Evolutionary conservation across 2,888 invertebrate genomes (phyloP), one percentile per base, ranked within the genome.

Genomic region (Allacma fusca): DNA sequence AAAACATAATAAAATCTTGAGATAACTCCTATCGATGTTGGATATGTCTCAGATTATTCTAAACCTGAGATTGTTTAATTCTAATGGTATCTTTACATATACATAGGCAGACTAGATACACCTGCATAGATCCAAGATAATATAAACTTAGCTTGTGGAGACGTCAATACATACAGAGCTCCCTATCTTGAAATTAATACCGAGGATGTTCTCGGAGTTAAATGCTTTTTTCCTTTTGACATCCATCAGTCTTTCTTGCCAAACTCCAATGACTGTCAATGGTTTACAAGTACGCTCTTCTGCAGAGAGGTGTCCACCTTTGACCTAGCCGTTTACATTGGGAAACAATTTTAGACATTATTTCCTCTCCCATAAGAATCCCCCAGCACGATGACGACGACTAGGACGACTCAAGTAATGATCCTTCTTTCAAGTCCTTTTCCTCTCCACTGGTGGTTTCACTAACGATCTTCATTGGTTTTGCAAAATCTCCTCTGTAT

Each of bases 331-430:
- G 50, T 72, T 72, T 72, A 72, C 72, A 72, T 59, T 72, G 29
- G 59, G 29, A 72, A 59, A 24, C 34, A 72, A 72, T 72, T 72
- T 72, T 72, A 34, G 59, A 72, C n/a, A 50, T 50, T 50, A 50
- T 50, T 50, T 50, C 50, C 16, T n/a, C 16, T n/a, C 9, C n/a
- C n/a, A n/a, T n/a, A 19, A 19, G n/a, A 50, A n/a, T 50, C 16
- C n/a, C n/a, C n/a, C n/a, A 19, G 2, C 50, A 50, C 50, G 50
- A n/a, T 50, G 19, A 50, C 19, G 19, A 50, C 5, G 5, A 16
- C 5, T n/a, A 50, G n/a, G 50, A 4, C n/a, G n/a, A n/a, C n/a
- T n/a, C n/a, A n/a, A 50, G 1, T 2, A 50, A 19, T 50, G 50
- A n/a, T 50, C 2, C 2, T n/a, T 50, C 2, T 50, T 1, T 50